phyloP scores from a whole-genome alignment of 2,113 vertebrate species.

The Odontesthes bonariensis region DNA sequence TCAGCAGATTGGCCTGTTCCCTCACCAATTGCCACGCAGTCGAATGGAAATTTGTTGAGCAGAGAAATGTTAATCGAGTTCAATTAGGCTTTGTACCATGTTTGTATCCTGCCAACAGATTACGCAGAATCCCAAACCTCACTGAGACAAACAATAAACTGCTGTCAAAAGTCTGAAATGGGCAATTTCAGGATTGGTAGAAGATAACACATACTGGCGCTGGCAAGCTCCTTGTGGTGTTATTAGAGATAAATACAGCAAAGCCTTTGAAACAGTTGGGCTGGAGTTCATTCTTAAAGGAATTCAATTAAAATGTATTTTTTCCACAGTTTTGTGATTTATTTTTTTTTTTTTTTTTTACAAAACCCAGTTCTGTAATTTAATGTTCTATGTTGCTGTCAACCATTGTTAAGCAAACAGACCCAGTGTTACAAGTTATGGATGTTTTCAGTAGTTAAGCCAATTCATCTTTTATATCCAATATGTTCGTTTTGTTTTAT shows the following conservation, averaged over 20 bases:
- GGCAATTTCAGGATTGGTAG: slow-evolving; percentile 51
- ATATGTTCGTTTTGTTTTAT: too few relatives aligned
- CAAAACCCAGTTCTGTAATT: slow-evolving; percentile 36
- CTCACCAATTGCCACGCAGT: slow-evolving; percentile 57
- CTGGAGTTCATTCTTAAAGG: slow-evolving; percentile 35
- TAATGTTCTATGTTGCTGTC: slow-evolving; percentile 20
- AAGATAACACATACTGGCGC: slow-evolving; percentile 36
- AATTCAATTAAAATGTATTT: slow-evolving; percentile 38
- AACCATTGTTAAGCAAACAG: slow-evolving; percentile 25
- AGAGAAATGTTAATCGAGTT: slow-evolving; percentile 76
- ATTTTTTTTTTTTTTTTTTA: slow-evolving; percentile 28
- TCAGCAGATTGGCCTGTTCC: slow-evolving; percentile 62
- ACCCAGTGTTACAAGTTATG: slow-evolving; percentile 11
- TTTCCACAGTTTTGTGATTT: neutral
- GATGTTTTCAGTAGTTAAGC: too few relatives aligned
- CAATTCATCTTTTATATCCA: too few relatives aligned
- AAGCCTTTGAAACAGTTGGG: slow-evolving; percentile 36
- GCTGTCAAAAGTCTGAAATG: slow-evolving; percentile 52
- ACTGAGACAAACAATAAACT: slow-evolving; percentile 62
- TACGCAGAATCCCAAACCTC: slow-evolving; percentile 44
- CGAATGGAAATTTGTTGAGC: slow-evolving; percentile 59
- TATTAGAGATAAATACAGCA: slow-evolving; percentile 39
- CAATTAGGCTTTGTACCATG: slow-evolving; percentile 72
- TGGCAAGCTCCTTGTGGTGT: slow-evolving; percentile 4
- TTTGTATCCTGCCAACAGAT: slow-evolving; percentile 71